phyloP scores from a whole-genome alignment of 1,140 invertebrate genomes.

The Pectinophora gossypiella region DNA sequence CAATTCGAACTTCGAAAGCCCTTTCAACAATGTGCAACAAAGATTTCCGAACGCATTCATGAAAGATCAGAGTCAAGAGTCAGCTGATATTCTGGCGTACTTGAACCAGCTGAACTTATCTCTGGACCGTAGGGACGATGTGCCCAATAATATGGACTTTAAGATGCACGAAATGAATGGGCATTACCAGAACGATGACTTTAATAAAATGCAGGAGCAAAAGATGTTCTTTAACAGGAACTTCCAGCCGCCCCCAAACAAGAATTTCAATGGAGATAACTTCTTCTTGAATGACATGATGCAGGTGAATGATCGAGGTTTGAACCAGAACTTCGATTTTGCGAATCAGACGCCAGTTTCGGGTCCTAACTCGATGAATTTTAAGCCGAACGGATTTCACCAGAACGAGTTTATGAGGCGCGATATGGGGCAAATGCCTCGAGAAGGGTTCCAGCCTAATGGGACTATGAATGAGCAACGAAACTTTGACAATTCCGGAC shows the following conservation, averaged over 20 bases:
- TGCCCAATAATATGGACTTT: slow-evolving; percentile 39
- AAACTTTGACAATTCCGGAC: slow-evolving; percentile 41
- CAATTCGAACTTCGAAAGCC: slow-evolving; percentile 39
- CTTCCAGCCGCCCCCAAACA: slow-evolving; percentile 36
- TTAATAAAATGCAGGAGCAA: slow-evolving; percentile 47
- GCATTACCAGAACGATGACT: slow-evolving; percentile 48
- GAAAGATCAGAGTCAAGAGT: slow-evolving; percentile 47
- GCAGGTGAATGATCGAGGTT: slow-evolving; percentile 36
- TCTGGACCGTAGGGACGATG: slow-evolving; percentile 39
- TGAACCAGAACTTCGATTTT: slow-evolving; percentile 50
- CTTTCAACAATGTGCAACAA: slow-evolving; percentile 27
- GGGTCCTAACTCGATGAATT: slow-evolving; percentile 33
- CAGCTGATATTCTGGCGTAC: slow-evolving; percentile 37
- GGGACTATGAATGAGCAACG: slow-evolving; percentile 35
- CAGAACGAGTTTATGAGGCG: slow-evolving; percentile 55
- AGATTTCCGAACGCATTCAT: slow-evolving; percentile 40
- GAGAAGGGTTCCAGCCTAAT: slow-evolving; percentile 43
- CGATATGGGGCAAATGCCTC: slow-evolving; percentile 41
- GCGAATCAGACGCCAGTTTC: slow-evolving; percentile 33
- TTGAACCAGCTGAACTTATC: slow-evolving; percentile 51
- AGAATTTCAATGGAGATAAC: slow-evolving; percentile 44
- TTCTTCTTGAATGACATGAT: slow-evolving; percentile 44
- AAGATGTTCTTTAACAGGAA: slow-evolving; percentile 50
- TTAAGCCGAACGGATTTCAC: slow-evolving; percentile 54
- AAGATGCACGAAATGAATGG: slow-evolving; percentile 53